A percentile compares a stretch with the other conserved stretches of the same genome.
Conservation (phyloP, 2,888 invertebrate genomes). For the Limnephilus rhombicus region DNA sequence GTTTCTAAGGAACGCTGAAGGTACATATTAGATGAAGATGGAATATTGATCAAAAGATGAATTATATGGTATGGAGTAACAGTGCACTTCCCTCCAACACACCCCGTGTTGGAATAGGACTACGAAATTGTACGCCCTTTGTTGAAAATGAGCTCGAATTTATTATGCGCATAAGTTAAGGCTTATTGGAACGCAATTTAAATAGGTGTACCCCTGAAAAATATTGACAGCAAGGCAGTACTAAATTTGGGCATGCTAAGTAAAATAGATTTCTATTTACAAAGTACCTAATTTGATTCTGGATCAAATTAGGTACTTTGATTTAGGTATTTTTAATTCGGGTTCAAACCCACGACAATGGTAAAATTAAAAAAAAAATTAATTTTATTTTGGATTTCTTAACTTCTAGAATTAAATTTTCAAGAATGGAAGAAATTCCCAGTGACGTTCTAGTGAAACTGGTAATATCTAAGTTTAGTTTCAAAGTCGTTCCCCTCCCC, state of each 20-base stretch:
- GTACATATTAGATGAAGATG: conserved; percentile 20
- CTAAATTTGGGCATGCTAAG: neutral
- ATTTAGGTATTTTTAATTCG: too few species aligned
- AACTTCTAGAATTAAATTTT: too few species aligned
- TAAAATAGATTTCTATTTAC: neutral
- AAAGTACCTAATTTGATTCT: too few species aligned
- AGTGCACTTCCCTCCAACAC: neutral
- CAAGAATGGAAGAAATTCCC: too few species aligned
- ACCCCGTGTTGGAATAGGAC: neutral
- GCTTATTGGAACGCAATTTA: neutral
- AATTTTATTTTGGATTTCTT: too few species aligned
- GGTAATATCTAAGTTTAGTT: too few species aligned
- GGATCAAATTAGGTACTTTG: too few species aligned
- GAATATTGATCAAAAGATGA: conserved; percentile 19
- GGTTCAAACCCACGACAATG: too few species aligned
- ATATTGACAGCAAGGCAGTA: neutral
- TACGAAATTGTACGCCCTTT: neutral
- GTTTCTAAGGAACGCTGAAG: neutral
- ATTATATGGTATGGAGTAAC: neutral
- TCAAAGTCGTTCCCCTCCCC: too few species aligned
- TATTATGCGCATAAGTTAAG: neutral
- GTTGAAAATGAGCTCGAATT: neutral
- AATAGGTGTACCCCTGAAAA: neutral
- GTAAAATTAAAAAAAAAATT: too few species aligned
- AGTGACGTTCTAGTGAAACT: too few species aligned